Evolutionary conservation across 2,797 vertebrate species (phyloP), one percentile per base, ranked within the genome.

Genomic region (Coregonus suidteri): DNA sequence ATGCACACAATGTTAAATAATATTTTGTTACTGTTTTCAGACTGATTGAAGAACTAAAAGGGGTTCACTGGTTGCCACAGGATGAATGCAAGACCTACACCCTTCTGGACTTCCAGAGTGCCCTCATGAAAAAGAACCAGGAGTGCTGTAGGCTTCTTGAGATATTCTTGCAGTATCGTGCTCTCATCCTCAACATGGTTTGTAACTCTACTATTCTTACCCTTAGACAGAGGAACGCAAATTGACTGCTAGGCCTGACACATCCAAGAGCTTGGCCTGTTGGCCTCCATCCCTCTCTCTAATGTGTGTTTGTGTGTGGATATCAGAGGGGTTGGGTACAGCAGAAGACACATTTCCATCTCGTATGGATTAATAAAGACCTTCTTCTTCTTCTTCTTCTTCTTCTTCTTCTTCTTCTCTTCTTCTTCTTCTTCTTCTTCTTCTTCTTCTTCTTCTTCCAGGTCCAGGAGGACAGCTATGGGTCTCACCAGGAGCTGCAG

Each of bases 391-490:
- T 34, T 2, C 31, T 34, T 34, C 31, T 34, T 34, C 31, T 34
- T 34, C 31, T 34, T 34, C 31, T 34, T 34, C 31, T 34, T 34
- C 31, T 34, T 34, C 31, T 34, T 34, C 31, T 34, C 31, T 34
- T 34, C 31, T 34, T 34, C 31, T 34, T 34, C 31, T 34, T 34
- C 31, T 34, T 34, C 31, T 34, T 34, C 31, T 34, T 34, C 31
- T 73, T 51, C 1, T 6, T 68, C 1, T 9, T 66, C 0, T 77
- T 75, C 30, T 37, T 4, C 78, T n/a, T 5, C 53, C 89, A 98
- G 96, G 90, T 96, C 35, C 94, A 89, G 0, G 86, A 94, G 1
- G 89, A 93, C 77, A 94, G 91, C 9, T 94, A 92, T 75, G 80
- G 75, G 59, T 87, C 87, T 75, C 87, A 91, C 7, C 87, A 90